phyloP scores from a whole-genome alignment of 2,888 invertebrate genomes.

The Catocala fraxini region DNA sequence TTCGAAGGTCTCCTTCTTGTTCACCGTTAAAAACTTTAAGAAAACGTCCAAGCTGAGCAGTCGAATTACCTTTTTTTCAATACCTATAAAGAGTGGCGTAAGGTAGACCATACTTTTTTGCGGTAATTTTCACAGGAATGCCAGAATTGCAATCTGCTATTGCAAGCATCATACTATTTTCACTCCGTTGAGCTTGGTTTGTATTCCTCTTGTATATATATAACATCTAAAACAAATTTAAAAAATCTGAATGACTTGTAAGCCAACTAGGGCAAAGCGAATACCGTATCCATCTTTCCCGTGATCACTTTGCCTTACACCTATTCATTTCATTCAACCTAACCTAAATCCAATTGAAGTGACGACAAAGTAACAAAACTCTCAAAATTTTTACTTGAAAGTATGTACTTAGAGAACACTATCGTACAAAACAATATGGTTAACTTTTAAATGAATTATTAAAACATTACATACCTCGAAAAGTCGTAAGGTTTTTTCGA shows the following conservation, averaged over 20 bases:
- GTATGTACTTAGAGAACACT: no score
- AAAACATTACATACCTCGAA: no score
- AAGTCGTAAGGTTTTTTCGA: no score
- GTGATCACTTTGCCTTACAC: no score
- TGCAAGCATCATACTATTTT: constrained; percentile 17
- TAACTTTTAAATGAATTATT: no score
- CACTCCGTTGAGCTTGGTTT: constrained; percentile 22
- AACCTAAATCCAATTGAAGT: background rate
- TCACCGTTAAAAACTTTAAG: no score
- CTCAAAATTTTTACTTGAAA: no score
- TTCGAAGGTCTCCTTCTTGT: no score
- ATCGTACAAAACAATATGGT: no score
- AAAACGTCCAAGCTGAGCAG: no score
- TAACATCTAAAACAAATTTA: constrained; percentile 5
- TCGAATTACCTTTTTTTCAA: constrained; percentile 12
- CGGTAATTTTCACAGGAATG: constrained; percentile 15
- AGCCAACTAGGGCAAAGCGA: constrained; percentile 5
- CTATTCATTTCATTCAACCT: background rate
- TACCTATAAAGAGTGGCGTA: constrained; percentile 20
- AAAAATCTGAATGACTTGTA: background rate
- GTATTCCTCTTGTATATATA: constrained; percentile 13
- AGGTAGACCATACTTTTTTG: constrained; percentile 24
- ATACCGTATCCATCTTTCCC: background rate
- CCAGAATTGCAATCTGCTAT: constrained; percentile 17
- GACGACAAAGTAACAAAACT: no score